Base-by-base conservation (phyloP, 2,797 vertebrate species). In the Enteromius afrohamiltoni region DNA sequence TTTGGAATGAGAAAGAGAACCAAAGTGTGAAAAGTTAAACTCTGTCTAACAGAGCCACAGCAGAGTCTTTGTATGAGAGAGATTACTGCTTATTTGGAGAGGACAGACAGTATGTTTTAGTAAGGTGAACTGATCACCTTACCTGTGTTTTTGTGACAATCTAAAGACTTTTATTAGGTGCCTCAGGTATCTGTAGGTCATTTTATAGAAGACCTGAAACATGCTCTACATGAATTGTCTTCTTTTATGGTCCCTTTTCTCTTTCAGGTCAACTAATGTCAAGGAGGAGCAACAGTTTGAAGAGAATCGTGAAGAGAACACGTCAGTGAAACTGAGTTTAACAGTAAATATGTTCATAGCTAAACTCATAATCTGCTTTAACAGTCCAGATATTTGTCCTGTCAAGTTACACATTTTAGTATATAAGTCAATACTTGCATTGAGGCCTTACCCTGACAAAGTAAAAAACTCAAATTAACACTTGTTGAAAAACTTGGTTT, bases 71-170 rank as follows among this genome's bases (percentile, higher is more conserved):
- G 75, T 86, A 55, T 58, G 40, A 23, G 40, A 47, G 49, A 73
- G 85, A 74, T 76, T 76, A 55, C 42, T 76, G 85, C 64, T 75
- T 85, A 73, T 87, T 87, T 82, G 40, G 69, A 79, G 51, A 86
- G 58, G 82, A 53, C 23, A 13, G 40, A 77, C 60, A 49, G 60
- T 55, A 8, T 60, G 53, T 60, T 76, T 60, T 42, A 60, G n/a
- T 76, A 76, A 60, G 53, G 53, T 53, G 21, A 67, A 37, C 8
- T 1, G 47, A 78, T 47, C 42, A 34, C 29, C 42, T 7, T 17
- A 3, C 9, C n/a, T 31, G 21, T 49, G 58, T 21, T 60, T 76
- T 42, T 11, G 70, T 31, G 34, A 45, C 14, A 14, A 64, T 17
- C 17, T 49, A 31, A 65, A 78, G 60, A 64, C 42, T 49, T 78